Conservation (phyloP, 2,113 vertebrate species). For the Menura novaehollandiae region DNA sequence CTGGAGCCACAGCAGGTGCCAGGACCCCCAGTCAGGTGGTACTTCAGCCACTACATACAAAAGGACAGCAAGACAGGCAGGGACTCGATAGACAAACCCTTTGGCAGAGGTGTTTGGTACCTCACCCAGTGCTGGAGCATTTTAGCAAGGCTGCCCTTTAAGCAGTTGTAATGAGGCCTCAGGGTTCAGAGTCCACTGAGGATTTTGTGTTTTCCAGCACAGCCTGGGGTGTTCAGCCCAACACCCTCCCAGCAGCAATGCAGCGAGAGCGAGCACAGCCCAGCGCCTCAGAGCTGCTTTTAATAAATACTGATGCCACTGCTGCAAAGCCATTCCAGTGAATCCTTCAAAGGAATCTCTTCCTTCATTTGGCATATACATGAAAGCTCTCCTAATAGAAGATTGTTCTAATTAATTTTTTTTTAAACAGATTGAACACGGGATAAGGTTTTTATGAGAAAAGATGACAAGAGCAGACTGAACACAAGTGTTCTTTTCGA, state of each 20-base stretch:
- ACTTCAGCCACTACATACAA: neutral
- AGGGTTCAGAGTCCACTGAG: neutral
- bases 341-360: neutral
- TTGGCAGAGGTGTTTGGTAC: neutral
- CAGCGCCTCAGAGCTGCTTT: neutral
- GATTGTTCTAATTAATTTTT: neutral
- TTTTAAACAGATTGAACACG: neutral
- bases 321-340: neutral
- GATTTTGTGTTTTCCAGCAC: neutral
- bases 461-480: neutral
- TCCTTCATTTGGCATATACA: neutral
- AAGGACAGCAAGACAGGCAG: neutral
- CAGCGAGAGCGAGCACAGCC: accelerated
- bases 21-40: neutral
- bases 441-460: neutral
- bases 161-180: neutral
- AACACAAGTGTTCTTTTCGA: neutral
- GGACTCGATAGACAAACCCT: neutral
- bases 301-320: neutral
- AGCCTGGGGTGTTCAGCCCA: neutral
- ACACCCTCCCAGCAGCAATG: neutral
- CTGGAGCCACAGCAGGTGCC: neutral
- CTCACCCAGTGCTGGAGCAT: neutral
- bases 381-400: neutral
- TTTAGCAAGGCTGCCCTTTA: neutral